Evolutionary conservation across 2,888 invertebrate genomes (phyloP).

Genomic region (Lamellibrachia satsuma): DNA sequence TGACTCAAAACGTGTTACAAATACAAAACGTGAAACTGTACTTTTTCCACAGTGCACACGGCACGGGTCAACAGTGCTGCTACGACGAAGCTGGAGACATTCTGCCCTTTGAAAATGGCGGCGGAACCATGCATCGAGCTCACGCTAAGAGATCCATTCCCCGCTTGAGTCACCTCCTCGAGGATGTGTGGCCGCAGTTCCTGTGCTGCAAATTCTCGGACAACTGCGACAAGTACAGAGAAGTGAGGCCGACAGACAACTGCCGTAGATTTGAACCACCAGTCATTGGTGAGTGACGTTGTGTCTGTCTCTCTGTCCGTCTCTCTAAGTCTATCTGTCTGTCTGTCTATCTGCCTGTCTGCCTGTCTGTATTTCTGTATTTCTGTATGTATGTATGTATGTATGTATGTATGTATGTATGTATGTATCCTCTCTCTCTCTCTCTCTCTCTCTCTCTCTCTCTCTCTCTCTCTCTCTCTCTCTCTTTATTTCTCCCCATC

Average conservation of each 20-base stretch:
- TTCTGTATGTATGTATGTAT: too few species aligned
- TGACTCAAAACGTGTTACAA: neutral
- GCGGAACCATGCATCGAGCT: neutral
- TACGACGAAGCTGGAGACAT: neutral
- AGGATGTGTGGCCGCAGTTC: neutral
- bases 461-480: too few species aligned
- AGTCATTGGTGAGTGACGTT: neutral
- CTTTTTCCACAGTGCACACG: neutral
- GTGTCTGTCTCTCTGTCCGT: neutral
- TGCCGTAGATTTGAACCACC: neutral
- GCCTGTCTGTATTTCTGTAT: too few species aligned
- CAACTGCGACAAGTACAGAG: neutral
- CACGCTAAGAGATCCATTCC: neutral
- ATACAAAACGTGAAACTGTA: neutral
- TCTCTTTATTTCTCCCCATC: too few species aligned
- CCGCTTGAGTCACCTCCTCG: neutral
- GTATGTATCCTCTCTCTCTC: neutral
- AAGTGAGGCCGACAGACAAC: neutral
- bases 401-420: too few species aligned
- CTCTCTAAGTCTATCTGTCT: neutral
- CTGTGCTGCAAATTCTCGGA: neutral
- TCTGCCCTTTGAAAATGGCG: neutral
- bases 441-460: neutral
- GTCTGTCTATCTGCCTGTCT: neutral
- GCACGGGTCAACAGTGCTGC: slow-evolving; percentile 4